Evolutionary conservation across 64 coral and sea anemone species (phyloP).

Genomic region (Porites australiensis): DNA sequence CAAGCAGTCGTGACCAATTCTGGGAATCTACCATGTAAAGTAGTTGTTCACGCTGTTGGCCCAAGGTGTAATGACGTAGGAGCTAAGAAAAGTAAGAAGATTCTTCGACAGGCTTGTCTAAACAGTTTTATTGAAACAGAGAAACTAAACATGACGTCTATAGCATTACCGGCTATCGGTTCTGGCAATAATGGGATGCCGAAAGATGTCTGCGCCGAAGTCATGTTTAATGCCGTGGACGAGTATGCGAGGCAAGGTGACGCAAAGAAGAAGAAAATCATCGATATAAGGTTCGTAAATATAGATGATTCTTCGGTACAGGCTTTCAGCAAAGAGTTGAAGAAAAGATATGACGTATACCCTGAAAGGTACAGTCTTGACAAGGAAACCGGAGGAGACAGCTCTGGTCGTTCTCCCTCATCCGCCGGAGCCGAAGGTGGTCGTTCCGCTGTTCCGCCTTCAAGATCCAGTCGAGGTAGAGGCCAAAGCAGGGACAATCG

Average conservation of each 20-base stretch:
- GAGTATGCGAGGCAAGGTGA: slow-evolving; percentile 33
- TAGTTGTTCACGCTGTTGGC: slow-evolving; percentile 74
- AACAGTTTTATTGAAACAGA: slow-evolving; percentile 54
- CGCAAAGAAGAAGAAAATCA: neutral
- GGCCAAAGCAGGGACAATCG: neutral
- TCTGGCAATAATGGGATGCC: slow-evolving; percentile 82
- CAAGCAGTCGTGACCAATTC: slow-evolving; percentile 38
- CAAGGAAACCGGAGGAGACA: neutral
- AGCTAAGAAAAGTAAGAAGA: neutral
- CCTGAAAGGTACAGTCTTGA: too few relatives aligned
- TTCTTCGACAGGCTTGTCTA: slow-evolving; percentile 54
- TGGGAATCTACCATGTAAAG: slow-evolving; percentile 61
- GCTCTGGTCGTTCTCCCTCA: too few relatives aligned
- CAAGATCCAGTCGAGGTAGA: neutral
- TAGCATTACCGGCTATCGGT: slow-evolving; percentile 81
- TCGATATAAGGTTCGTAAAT: slow-evolving; percentile 77
- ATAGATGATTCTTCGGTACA: slow-evolving; percentile 59
- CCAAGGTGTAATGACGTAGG: slow-evolving; percentile 18
- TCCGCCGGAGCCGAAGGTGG: neutral
- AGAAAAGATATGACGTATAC: slow-evolving; percentile 19
- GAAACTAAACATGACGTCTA: slow-evolving; percentile 27
- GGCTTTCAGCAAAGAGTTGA: slow-evolving; percentile 67
- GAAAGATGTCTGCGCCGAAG: slow-evolving; percentile 70
- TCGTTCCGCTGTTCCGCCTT: neutral
- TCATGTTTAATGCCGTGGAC: slow-evolving; percentile 58